phyloP scores from a whole-genome alignment of 2,113 vertebrate genomes.

The Piprites chloris region DNA sequence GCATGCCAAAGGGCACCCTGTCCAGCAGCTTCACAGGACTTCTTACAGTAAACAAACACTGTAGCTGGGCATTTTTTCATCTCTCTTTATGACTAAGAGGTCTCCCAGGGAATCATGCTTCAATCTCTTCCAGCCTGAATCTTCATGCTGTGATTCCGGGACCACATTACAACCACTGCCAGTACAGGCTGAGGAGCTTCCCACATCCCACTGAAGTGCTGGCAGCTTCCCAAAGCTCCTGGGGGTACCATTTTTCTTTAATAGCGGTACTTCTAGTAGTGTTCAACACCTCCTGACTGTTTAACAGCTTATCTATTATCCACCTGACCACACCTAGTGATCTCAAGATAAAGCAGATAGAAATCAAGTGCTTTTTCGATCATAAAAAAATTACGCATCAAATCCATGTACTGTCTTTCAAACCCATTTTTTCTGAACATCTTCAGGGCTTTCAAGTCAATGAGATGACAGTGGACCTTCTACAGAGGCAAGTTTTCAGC shows the following conservation, averaged over 20 bases:
- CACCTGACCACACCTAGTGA: neutral
- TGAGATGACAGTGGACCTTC: neutral
- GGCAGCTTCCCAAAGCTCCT: neutral
- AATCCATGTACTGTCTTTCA: neutral
- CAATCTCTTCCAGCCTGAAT: neutral
- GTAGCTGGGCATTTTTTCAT: neutral
- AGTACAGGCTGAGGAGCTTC: neutral
- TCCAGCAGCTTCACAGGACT: neutral
- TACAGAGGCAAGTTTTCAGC: neutral
- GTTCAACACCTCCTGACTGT: neutral
- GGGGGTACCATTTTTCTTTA: neutral
- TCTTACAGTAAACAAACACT: neutral
- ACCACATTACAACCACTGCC: neutral
- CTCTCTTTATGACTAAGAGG: constrained; percentile 22
- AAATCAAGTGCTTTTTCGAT: neutral
- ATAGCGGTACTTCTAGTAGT: neutral
- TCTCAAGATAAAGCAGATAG: neutral
- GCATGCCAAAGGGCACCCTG: neutral
- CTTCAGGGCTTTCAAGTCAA: neutral
- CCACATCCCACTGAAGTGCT: neutral
- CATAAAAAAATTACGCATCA: neutral
- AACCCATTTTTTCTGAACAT: neutral
- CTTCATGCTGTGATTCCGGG: neutral
- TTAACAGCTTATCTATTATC: neutral
- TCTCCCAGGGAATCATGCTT: constrained; percentile 2